A percentile compares a stretch with the other conserved stretches of the same genome.
Conservation (phyloP, 2,113 vertebrate genomes). For the Microtus pennsylvanicus region DNA sequence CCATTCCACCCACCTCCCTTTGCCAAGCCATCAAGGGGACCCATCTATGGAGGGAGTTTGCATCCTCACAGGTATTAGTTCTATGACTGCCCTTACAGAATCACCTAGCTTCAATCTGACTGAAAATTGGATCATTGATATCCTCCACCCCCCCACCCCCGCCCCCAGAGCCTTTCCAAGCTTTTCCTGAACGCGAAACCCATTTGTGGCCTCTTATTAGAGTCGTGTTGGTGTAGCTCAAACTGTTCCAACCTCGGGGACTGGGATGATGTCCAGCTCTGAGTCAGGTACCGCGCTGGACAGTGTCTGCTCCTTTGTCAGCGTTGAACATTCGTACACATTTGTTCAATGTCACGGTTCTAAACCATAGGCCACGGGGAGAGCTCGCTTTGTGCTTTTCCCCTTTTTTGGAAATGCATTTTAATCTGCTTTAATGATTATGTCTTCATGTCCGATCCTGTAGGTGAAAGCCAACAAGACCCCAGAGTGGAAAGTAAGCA, state of each 20-base stretch:
- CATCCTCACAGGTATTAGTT: neutral
- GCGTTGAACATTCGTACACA: neutral
- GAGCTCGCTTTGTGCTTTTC: constrained; percentile 17
- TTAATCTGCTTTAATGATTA: constrained; percentile 25
- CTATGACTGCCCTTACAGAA: neutral
- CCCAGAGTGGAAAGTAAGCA: neutral
- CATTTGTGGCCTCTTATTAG: neutral
- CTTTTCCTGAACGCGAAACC: neutral
- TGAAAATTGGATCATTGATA: neutral
- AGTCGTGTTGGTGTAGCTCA: neutral
- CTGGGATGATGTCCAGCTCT: neutral
- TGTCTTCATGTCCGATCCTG: constrained; percentile 14
- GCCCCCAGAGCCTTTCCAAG: neutral
- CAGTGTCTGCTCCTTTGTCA: constrained; percentile 10
- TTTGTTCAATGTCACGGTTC: neutral
- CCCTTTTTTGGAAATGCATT: constrained; percentile 5
- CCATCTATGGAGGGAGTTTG: neutral
- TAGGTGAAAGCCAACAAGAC: constrained; percentile 31
- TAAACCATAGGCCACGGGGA: neutral
- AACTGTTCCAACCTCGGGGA: neutral
- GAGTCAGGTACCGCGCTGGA: neutral
- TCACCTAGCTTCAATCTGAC: neutral
- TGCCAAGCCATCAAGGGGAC: neutral
- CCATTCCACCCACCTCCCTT: neutral
- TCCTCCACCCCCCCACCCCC: neutral